These are phyloP conservation scores for Drosophila phalerata DNA, from an alignment of 2,888 invertebrate species.

Conservation along the genomic window DNA sequence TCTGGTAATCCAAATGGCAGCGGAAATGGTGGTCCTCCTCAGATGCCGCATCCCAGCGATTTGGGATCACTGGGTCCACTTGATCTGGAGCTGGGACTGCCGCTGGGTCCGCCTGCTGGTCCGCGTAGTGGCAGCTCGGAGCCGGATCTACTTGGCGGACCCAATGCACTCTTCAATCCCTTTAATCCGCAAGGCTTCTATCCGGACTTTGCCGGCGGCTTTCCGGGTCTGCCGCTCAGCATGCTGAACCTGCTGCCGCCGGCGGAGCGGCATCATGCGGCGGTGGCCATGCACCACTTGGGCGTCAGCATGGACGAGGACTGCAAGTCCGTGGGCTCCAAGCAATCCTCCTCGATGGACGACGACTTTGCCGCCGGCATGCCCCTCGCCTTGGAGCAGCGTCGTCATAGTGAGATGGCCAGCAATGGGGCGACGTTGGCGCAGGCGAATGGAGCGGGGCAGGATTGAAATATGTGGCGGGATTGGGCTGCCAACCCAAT, in stretches of 20 bases:
- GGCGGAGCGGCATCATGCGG: conserved; percentile 88
- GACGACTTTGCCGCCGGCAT: conserved; percentile 88
- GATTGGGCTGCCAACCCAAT: conserved; percentile 86
- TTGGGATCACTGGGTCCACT: conserved; percentile 61
- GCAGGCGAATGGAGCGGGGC: conserved; percentile 90
- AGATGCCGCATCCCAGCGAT: conserved; percentile 63
- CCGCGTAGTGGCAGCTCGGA: conserved; percentile 90
- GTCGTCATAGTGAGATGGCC: conserved; percentile 61
- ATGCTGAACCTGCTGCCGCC: conserved; percentile 94
- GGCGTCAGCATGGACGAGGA: conserved; percentile 88
- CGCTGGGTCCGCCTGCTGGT: conserved; percentile 74
- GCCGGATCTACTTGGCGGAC: conserved; percentile 88
- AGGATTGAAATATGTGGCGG: conserved; percentile 89
- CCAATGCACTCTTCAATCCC: conserved; percentile 90
- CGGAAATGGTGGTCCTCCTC: conserved; percentile 43
- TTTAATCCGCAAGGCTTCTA: conserved; percentile 92
- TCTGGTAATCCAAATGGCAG: conserved; percentile 21
- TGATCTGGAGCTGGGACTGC: conserved; percentile 74
- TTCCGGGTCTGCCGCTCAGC: conserved; percentile 92
- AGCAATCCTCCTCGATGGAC: conserved; percentile 87
- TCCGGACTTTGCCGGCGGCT: conserved; percentile 92
- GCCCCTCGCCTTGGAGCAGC: conserved; percentile 73
- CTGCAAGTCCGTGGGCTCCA: conserved; percentile 89
- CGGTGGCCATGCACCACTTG: conserved; percentile 87
- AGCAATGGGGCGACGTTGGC: conserved; percentile 59